Percentiles rank a stretch among this genome's conserved stretches.
Conservation (phyloP, 2,797 vertebrate species). For the Lutra lutra region DNA sequence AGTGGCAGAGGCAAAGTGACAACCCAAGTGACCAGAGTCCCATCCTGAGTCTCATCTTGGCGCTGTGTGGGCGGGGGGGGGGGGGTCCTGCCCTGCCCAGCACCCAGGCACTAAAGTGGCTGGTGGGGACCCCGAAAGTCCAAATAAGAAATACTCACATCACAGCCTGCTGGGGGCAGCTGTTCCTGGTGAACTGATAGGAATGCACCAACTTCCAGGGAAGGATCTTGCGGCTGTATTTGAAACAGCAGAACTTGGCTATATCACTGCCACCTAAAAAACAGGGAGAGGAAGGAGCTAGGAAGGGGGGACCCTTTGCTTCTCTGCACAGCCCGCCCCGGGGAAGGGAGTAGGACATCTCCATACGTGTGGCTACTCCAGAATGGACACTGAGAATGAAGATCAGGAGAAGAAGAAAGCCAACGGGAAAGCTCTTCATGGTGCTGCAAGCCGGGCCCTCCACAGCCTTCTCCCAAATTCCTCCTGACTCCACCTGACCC, state of each 20-base stretch:
- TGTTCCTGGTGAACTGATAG: neutral
- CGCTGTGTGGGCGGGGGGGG: no score
- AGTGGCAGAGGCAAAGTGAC: neutral
- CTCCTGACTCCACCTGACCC: neutral
- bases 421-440: neutral
- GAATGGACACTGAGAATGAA: neutral
- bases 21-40: neutral
- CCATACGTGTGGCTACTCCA: neutral
- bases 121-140: neutral
- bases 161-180: conserved; percentile 29
- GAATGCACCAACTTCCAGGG: neutral
- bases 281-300: neutral
- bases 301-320: neutral
- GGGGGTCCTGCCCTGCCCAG: neutral
- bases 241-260: conserved; percentile 50
- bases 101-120: neutral
- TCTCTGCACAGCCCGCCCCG: neutral
- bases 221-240: neutral
- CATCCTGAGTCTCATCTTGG: neutral
- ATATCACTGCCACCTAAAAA: conserved; percentile 23
- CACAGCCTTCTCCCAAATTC: neutral
- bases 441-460: neutral
- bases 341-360: neutral
- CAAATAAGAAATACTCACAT: conserved; percentile 31
- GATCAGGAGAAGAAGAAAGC: neutral